Conservation (phyloP, 2,113 vertebrate genomes). For the Glaucomys volans region DNA sequence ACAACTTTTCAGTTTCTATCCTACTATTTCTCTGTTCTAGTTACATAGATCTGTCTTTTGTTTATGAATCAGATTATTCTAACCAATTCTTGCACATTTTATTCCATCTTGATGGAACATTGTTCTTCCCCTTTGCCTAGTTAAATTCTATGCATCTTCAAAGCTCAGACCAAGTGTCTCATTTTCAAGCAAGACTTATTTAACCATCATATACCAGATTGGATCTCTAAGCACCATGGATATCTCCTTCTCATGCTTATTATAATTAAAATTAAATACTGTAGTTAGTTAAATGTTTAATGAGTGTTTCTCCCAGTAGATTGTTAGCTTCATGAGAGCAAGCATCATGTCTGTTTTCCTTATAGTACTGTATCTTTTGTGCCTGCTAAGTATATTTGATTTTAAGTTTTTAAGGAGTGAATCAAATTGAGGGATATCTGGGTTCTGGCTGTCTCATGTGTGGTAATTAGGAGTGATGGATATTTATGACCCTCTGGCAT, state of each 20-base stretch:
- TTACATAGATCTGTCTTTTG: background rate
- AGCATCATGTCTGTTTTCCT: background rate
- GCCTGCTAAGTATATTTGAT: background rate
- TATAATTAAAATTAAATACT: conserved; percentile 27
- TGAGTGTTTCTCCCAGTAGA: background rate
- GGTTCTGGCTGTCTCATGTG: background rate
- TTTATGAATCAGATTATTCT: background rate
- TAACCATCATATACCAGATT: background rate
- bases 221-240: background rate
- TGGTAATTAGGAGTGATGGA: background rate
- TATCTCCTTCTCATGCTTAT: background rate
- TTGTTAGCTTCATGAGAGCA: background rate
- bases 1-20: background rate
- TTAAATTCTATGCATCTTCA: background rate
- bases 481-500: background rate
- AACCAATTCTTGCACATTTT: background rate
- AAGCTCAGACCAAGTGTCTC: background rate
- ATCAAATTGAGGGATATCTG: conserved; percentile 23
- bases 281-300: background rate
- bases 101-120: background rate
- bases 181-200: conserved; percentile 1
- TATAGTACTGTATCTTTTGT: background rate
- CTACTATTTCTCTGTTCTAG: background rate
- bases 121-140: background rate
- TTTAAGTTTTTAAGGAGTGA: conserved; percentile 37